Base-by-base conservation (phyloP, 2,113 vertebrate genomes). In the Zapus hudsonius region DNA sequence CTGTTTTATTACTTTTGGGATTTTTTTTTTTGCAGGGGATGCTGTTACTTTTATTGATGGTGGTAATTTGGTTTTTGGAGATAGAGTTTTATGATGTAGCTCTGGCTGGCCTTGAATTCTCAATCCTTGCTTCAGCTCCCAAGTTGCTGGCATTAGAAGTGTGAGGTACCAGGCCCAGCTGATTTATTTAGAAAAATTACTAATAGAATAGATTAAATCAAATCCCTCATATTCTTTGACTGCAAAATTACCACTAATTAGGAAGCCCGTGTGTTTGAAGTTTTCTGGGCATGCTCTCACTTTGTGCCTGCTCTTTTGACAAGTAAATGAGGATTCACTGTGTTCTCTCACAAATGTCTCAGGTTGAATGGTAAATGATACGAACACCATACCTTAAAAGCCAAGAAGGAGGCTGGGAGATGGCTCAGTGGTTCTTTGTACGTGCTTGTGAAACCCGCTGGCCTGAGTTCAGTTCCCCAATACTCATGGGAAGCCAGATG, bases 301-400 rank as follows among this genome's bases (percentile, higher is more conserved):
- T 92, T 89, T 67, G 31, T 42, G 13, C 19, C 63, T n/a, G n/a
- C n/a, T n/a, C n/a, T n/a, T 64, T 36, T 74, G 74, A 36, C 27
- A 12, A 80, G 78, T 87, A 92, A 93, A 90, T 85, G 36, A 70
- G 66, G 66, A 19, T 86, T 27, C 4, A 33, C 25, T 44, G 92
- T 87, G 70, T 82, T 38, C 5, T 91, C 57, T 94, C 70, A 85
- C 78, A 93, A 93, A 64, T n/a, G 69, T 83, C 11, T 92, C 47
- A 63, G 12, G 74, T 78, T 93, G 78, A 40, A 19, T 72, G 57
- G 38, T 73, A 74, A 83, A 16, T 81, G 80, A 31, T 38, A 8
- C 42, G 29, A 19, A 38, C 23, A 80, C 3, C 36, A 4, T 66
- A 4, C 29, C 38, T 4, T 69, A 64, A 89, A 92, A 92, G 3